Evolutionary conservation across 2,113 vertebrate genomes (phyloP), one percentile per base, ranked within the genome.

Genomic region (Malurus alboscapulatus): DNA sequence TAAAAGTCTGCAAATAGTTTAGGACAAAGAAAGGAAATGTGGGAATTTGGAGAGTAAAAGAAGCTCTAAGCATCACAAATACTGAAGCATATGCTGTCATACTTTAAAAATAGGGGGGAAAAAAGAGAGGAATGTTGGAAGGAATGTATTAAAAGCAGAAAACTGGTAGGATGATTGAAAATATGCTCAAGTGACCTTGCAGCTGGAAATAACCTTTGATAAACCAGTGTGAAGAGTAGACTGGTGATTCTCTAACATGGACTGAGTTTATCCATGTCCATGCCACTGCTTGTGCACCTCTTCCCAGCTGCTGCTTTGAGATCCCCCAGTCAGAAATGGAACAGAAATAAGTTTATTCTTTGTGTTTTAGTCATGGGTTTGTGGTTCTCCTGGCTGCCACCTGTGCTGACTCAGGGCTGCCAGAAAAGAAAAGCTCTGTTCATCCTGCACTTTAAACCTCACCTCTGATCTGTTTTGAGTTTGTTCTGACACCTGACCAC

Each of bases 221-320:
- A 57, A 87, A 34, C 2, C 30, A 27, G 9, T 55, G 20, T 79
- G 20, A 57, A 72, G 14, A 36, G 17, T 20, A 72, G 25, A 57
- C 34, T 72, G 30, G 9, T 47, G 30, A 26, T 42, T 55, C 42
- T 48, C 6, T 22, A 55, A 9, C 20, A 42, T 21, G 5, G 7
- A 48, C 3, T 0, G 1, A 40, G 34, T 78, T 40, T 25, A 42
- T 12, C 7, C 0, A 0, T 8, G 17, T 14, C 48, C 34, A 14
- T 1, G 0, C 18, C 17, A 21, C 14, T 1, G 1, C 26, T 10
- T 63, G 25, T 19, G 30, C 5, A 0, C 1, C 30, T 34, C 17
- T 44, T 80, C 15, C 12, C 0, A 0, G 12, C 17, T 72, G 21
- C 34, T 63, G 26, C 51, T 65, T 50, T 0, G 26, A 17, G 17